phyloP scores from a whole-genome alignment of 2,797 vertebrate genomes.

The Epinephelus awoara region DNA sequence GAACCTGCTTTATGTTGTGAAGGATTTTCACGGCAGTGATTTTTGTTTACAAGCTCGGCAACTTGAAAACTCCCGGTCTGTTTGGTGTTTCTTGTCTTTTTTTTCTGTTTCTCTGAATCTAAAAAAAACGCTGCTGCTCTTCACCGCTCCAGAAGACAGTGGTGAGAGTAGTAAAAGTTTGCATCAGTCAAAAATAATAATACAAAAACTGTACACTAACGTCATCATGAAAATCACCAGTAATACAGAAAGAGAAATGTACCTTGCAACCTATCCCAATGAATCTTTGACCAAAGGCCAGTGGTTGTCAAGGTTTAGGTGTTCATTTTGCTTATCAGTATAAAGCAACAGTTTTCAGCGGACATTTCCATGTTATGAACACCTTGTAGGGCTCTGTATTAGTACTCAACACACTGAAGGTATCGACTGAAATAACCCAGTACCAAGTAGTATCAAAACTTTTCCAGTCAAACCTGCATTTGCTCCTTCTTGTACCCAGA shows the following conservation, averaged over 20 bases:
- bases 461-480: too few species aligned
- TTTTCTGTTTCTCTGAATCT: not conserved
- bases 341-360: not conserved
- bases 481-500: too few species aligned
- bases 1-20: conserved; percentile 16
- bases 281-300: conserved; percentile 29
- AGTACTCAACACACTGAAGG: too few species aligned
- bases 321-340: not conserved
- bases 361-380: conserved; percentile 21
- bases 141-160: conserved; percentile 45
- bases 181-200: conserved; percentile 10
- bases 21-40: conserved; percentile 25
- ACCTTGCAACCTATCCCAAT: conserved; percentile 14
- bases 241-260: conserved; percentile 42
- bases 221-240: conserved; percentile 36
- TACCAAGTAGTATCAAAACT: too few species aligned
- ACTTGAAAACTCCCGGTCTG: not conserved
- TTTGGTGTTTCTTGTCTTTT: not conserved
- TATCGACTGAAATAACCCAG: too few species aligned
- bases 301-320: conserved; percentile 24
- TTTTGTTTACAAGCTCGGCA: conserved; percentile 11
- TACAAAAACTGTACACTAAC: conserved; percentile 53
- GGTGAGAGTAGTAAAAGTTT: conserved; percentile 30
- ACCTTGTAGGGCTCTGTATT: too few species aligned
- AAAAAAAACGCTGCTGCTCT: conserved; percentile 30